Conservation (phyloP, 2,797 vertebrate genomes). For the Phyllotis vaccarum region DNA sequence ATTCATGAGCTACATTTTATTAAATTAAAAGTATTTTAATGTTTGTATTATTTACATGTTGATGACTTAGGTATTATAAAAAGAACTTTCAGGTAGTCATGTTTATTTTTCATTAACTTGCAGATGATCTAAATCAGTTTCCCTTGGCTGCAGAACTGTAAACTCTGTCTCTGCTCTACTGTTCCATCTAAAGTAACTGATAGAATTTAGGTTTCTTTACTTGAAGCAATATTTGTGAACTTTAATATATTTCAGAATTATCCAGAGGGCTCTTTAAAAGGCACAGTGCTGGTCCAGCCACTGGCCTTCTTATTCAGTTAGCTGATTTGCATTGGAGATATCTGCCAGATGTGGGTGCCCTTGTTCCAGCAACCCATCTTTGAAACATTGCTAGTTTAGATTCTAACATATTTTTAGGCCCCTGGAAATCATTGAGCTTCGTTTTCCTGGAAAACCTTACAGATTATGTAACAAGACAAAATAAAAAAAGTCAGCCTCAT, state of each 20-base stretch:
- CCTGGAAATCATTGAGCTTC: not conserved
- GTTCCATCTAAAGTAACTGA: not conserved
- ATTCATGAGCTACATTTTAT: not conserved
- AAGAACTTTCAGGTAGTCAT: not conserved
- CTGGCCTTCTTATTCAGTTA: not conserved
- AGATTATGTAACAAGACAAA: not conserved
- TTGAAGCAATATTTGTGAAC: not conserved
- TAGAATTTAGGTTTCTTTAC: not conserved
- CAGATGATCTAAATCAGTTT: not conserved
- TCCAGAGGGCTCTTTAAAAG: not conserved
- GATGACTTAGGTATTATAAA: not conserved
- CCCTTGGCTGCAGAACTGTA: not conserved
- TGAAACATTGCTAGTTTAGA: not conserved
- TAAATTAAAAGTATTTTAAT: not conserved
- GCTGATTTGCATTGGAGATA: not conserved
- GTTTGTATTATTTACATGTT: not conserved
- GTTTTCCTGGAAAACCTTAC: not conserved
- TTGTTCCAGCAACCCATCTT: not conserved
- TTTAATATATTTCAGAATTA: not conserved
- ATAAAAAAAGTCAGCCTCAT: not conserved
- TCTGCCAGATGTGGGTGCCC: not conserved
- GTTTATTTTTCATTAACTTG: not conserved
- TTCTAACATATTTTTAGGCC: not conserved
- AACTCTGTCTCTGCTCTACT: not conserved
- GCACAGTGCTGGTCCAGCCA: fast-evolving